These are phyloP conservation scores for Syrrhaptes paradoxus DNA, from an alignment of 2,113 vertebrate genomes.

Conservation along the genomic window DNA sequence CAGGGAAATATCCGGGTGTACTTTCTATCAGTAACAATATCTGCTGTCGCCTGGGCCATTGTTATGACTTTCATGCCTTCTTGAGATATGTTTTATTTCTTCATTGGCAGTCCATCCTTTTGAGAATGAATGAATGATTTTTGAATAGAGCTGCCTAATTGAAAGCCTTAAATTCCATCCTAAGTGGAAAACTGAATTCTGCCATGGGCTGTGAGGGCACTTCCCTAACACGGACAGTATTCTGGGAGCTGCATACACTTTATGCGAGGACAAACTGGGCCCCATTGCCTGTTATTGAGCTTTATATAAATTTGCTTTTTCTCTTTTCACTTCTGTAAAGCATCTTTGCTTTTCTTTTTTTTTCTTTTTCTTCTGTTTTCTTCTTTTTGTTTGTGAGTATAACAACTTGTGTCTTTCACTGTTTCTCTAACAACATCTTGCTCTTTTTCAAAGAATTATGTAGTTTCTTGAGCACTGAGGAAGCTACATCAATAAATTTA, in stretches of 20 bases:
- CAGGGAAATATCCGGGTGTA: background rate
- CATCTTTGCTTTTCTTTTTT: background rate
- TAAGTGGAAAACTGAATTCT: background rate
- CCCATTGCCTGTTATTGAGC: background rate
- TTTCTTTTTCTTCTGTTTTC: background rate
- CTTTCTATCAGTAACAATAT: background rate
- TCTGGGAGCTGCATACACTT: background rate
- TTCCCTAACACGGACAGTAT: background rate
- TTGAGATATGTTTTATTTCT: slow-evolving; percentile 15
- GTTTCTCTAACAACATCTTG: background rate
- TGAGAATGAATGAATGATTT: background rate
- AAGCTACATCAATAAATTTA: background rate
- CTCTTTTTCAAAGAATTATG: background rate
- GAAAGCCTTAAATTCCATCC: background rate
- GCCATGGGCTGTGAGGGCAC: background rate
- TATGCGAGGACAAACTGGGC: background rate
- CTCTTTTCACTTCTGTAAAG: background rate
- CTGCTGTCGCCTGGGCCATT: background rate
- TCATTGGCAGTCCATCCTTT: background rate
- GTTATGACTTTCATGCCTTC: background rate
- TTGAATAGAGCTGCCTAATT: background rate
- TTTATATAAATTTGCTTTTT: background rate
- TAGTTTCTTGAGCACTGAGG: background rate
- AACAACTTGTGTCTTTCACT: background rate
- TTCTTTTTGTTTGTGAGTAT: background rate